Base-by-base conservation (phyloP, 2,888 invertebrate genomes). In the Philereme vetulata region DNA sequence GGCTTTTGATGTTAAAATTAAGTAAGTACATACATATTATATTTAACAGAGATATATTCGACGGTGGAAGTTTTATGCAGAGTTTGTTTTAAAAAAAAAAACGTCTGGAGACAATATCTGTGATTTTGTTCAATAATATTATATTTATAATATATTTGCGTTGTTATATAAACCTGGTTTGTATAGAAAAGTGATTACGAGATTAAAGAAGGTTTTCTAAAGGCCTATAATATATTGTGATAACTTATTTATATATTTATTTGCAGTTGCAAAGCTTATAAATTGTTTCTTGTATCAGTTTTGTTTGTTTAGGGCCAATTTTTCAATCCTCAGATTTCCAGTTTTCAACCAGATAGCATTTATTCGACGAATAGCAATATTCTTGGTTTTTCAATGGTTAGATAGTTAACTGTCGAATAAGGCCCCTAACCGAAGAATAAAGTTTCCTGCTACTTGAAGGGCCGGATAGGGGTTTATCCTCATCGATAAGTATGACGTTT, bases 181-280 rank as follows among this genome's bases (percentile, higher is more conserved):
- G 58, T 65, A 67, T 72, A 69, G 42, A 54, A 47, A 72, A 73
- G 72, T 64, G 57, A 70, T 67, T 71, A 66, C 54, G 50, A 61
- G 49, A 61, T 68, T 60, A 66, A 66, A 67, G 2, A 58, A 68
- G 77, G 76, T 75, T 77, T 77, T 76, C 4, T 64, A 70, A 78
- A 77, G 71, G 73, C 77, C 76, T 72, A 44, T 56, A 52, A 63
- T 46, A 11, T 67, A 71, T 71, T 78, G 79, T 81, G 81, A 82
- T 82, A 80, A 72, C 75, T 65, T 61, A 63, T 66, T 59, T 69
- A 60, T 67, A 68, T 58, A 56, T 67, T 69, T 60, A 66, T 64
- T 56, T 60, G 52, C 55, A 64, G 68, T 65, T 72, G 65, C 65
- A 65, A 62, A 70, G 66, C 7, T 67, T 68, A 60, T 57, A 58